These are phyloP conservation scores for Campodea augens DNA, from an alignment of 1,140 invertebrate species.

Conservation along the genomic window DNA sequence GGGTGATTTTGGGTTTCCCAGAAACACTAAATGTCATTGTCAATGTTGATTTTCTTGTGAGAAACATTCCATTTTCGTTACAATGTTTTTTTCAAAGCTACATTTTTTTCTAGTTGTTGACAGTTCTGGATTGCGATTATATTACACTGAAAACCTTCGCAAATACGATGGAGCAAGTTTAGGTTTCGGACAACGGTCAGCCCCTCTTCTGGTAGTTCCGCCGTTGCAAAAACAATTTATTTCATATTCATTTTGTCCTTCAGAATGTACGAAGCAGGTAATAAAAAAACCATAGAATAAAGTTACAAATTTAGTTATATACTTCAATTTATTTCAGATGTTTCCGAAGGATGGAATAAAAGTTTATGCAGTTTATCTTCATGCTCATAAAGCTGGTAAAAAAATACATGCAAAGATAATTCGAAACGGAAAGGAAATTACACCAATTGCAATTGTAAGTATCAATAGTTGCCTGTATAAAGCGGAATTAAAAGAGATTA, in stretches of 20 bases:
- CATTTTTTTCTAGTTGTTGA: constrained; percentile 35
- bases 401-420: constrained; percentile 12
- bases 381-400: constrained; percentile 12
- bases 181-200: constrained; percentile 58
- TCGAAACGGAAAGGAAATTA: constrained; percentile 12
- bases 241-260: constrained; percentile 57
- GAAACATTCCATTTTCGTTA: too few relatives aligned
- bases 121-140: constrained; percentile 57
- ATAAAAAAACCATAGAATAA: constrained; percentile 13
- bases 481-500: not conserved
- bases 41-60: too few relatives aligned
- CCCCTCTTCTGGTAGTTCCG: constrained; percentile 59
- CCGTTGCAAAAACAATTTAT: constrained; percentile 47
- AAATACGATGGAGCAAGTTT: constrained; percentile 58
- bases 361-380: constrained; percentile 7
- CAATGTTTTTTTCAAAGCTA: too few relatives aligned
- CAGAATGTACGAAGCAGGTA: constrained; percentile 55
- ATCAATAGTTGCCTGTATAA: not conserved
- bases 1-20: too few relatives aligned
- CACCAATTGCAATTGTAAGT: constrained; percentile 30
- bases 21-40: too few relatives aligned
- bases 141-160: constrained; percentile 48
- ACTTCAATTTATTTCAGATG: constrained; percentile 5
- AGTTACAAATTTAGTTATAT: not conserved
- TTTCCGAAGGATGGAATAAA: constrained; percentile 13